Base-by-base conservation (phyloP, 1,140 invertebrate species). In the Thalassaphorura encarpata region DNA sequence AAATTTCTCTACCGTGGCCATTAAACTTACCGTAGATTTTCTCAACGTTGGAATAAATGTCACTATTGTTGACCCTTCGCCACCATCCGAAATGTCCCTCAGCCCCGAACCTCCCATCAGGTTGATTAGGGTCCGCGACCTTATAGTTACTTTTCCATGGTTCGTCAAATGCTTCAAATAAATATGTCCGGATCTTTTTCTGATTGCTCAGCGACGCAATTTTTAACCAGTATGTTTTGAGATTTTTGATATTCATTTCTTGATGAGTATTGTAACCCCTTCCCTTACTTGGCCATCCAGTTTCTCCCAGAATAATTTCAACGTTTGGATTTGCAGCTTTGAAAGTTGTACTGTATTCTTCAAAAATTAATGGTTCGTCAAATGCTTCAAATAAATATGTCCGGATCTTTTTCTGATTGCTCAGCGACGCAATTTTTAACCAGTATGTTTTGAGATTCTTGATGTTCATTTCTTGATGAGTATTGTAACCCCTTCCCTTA, bases 121-220 rank as follows among this genome's bases (percentile, higher is more conserved):
- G 48, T 8, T 19, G 21, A 26, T 18, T 16, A 21, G 11, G 24
- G 21, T 18, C 31, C 26, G 8, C 15, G 21, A 28, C 36, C 11
- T 43, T 40, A 3, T 43, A 23, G 24, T 53, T 16, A 29, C 31
- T 15, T 23, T 53, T 41, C 36, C 39, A 53, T 23, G 51, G 51
- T 21, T 53, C 36, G 21, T 53, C 51, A 43, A 58, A 58, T 3
- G 46, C 56, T 39, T 58, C 51, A 28, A 53, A 58, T 24, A 58
- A 24, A 16, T 47, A 29, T 5, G 51, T 41, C 16, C 28, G 55
- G 24, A 29, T 40, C 23, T 31, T 11, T 28, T 58, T 53, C 5
- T 3, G 5, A 8, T 21, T 11, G 6, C 51, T 23, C 51, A 46
- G 51, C 8, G 47, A 27, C 19, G 13, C 39, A 50, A 58, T 54